phyloP scores from a whole-genome alignment of 2,113 vertebrate genomes.

The Otus sunia region DNA sequence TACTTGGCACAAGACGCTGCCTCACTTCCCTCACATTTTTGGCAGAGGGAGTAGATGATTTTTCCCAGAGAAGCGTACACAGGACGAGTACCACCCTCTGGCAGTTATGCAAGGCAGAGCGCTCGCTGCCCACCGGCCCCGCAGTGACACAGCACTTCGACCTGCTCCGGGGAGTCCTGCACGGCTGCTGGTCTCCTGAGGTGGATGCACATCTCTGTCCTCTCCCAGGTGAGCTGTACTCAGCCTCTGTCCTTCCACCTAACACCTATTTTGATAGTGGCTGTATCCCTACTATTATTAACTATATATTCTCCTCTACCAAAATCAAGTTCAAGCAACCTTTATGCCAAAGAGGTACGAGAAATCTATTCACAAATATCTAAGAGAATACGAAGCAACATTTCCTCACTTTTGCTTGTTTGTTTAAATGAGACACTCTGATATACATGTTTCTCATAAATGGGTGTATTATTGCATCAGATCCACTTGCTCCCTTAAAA shows the following conservation, averaged over 20 bases:
- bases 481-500: slow-evolving; percentile 12
- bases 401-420: background rate
- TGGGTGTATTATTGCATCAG: background rate
- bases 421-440: background rate
- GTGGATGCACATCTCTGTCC: accelerated
- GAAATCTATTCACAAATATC: background rate
- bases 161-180: background rate
- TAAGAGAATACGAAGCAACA: accelerated
- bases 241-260: accelerated
- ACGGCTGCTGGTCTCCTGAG: background rate
- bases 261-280: accelerated
- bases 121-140: background rate
- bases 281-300: background rate
- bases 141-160: background rate
- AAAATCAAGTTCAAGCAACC: accelerated
- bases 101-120: accelerated
- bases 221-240: accelerated
- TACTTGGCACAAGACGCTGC: accelerated
- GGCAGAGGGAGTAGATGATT: background rate
- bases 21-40: accelerated
- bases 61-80: accelerated
- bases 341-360: too few species aligned
- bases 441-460: too few species aligned
- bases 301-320: background rate
- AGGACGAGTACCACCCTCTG: background rate